Conservation (phyloP, 1,140 invertebrate genomes). For the Diabrotica undecimpunctata region DNA sequence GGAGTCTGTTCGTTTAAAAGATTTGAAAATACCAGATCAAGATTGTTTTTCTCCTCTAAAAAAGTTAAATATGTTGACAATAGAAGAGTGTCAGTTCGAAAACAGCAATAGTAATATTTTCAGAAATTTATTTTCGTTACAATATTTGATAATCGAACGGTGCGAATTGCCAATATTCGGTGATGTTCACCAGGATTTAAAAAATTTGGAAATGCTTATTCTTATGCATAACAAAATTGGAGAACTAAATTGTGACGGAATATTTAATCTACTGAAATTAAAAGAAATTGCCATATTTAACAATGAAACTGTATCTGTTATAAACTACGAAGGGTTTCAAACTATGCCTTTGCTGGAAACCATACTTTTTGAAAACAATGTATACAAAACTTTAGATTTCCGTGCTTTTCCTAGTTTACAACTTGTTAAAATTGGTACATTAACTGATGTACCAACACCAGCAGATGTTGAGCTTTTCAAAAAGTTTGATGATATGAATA, state of each 20-base stretch:
- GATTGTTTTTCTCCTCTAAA: neutral
- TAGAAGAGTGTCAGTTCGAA: neutral
- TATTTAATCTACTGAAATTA: neutral
- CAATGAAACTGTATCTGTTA: neutral
- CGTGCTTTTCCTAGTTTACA: neutral
- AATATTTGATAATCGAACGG: neutral
- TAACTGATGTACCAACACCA: neutral
- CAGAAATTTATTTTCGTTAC: neutral
- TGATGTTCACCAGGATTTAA: neutral
- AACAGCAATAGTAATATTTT: neutral
- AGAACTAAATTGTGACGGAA: neutral
- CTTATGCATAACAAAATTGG: neutral
- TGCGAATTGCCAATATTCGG: neutral
- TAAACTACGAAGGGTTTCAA: neutral
- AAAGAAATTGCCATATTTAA: neutral
- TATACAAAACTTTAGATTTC: neutral
- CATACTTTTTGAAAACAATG: neutral
- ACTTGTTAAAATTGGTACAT: neutral
- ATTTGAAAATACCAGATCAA: neutral
- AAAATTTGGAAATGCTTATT: neutral
- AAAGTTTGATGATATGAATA: neutral
- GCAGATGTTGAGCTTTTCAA: neutral
- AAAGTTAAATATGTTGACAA: neutral
- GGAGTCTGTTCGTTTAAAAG: neutral
- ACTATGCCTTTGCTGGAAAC: neutral